Conservation (phyloP, 2,797 vertebrate genomes). For the Parambassis ranga region DNA sequence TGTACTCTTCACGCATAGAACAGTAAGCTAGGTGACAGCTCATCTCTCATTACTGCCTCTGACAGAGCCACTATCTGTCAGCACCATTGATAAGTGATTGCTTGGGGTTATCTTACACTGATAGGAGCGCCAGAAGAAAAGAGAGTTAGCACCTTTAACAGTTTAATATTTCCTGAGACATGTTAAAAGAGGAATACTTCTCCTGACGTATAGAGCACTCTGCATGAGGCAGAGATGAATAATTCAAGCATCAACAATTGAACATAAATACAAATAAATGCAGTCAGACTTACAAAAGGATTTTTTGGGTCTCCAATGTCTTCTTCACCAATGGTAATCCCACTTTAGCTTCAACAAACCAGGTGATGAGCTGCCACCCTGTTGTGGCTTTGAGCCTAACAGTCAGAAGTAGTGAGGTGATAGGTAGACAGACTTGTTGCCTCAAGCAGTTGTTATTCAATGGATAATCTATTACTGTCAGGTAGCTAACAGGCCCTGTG, state of each 20-base stretch:
- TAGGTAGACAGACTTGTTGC: not conserved
- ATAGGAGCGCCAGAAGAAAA: constrained; percentile 59
- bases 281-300: not conserved
- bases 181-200: constrained; percentile 11
- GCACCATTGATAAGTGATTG: constrained; percentile 78
- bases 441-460: not conserved
- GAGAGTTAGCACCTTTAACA: constrained; percentile 75
- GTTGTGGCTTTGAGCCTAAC: not conserved
- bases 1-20: constrained; percentile 45
- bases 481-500: not conserved
- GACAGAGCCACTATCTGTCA: constrained; percentile 71
- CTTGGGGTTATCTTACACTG: constrained; percentile 73
- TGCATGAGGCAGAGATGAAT: not conserved
- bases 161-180: constrained; percentile 70
- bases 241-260: not conserved
- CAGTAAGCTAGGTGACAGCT: constrained; percentile 54
- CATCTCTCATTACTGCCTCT: constrained; percentile 68
- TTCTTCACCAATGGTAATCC: not conserved
- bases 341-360: not conserved
- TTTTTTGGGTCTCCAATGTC: not conserved
- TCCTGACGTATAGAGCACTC: not conserved
- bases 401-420: not conserved
- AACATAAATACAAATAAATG: not conserved
- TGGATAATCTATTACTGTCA: constrained; percentile 12
- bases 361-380: not conserved